Base-by-base conservation (phyloP, 2,888 invertebrate genomes). In the Acrocera orbiculus region DNA sequence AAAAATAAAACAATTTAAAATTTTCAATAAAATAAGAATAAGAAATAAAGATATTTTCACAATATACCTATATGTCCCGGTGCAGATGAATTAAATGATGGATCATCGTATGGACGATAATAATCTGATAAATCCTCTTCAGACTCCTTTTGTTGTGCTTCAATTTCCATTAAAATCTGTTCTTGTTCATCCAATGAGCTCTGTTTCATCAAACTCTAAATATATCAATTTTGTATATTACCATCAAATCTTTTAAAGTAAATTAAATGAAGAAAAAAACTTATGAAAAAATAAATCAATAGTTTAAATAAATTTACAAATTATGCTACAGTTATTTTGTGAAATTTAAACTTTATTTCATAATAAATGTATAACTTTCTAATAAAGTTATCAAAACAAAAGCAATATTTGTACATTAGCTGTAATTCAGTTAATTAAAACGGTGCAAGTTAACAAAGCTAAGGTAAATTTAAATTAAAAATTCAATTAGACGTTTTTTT, bases 201-300 rank as follows among this genome's bases (percentile, higher is more conserved):
- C 65, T 95, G 93, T 57, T 93, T 93, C 64, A 86, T 83, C 45
- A 93, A 70, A 48, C 78, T 73, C 63, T 78, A 13, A 10, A 25
- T 16, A 11, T n/a, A n/a, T n/a, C n/a, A n/a, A n/a, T n/a, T n/a
- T 14, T 13, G 25, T 14, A 25, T 13, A 25, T 25, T 13, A 14
- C 25, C 11, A 11, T 11, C 25, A 14, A 6, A n/a, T n/a, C n/a
- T n/a, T 13, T 25, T 25, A 25, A 25, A 25, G n/a, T 25, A 11
- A 25, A 25, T 13, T 6, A 25, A 25, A 25, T 13, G 2, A 25
- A 6, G 14, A 25, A 11, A 10, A 10, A 3, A 25, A 25, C 6
- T 22, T 8, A 7, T 22, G 8, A 22, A n/a, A n/a, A n/a, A n/a
- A n/a, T n/a, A n/a, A n/a, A n/a, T n/a, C n/a, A n/a, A n/a, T n/a